phyloP scores from a whole-genome alignment of 2,113 vertebrate genomes.

The Cyanoliseus patagonus region DNA sequence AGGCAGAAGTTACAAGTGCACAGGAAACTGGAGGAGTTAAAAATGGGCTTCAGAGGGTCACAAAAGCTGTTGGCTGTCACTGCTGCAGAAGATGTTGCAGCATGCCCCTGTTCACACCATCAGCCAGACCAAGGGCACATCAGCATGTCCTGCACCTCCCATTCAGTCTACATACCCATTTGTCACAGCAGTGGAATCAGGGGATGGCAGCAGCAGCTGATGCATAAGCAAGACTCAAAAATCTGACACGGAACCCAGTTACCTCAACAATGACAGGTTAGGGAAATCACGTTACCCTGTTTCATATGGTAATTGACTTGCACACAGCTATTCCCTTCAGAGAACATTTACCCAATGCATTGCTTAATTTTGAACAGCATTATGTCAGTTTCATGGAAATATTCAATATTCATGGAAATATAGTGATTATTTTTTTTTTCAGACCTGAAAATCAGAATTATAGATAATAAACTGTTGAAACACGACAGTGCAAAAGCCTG shows the following conservation, averaged over 20 bases:
- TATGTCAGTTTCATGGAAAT: background rate
- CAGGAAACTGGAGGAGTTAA: background rate
- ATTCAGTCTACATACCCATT: background rate
- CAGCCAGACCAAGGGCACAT: background rate
- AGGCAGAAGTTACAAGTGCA: background rate
- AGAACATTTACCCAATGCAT: background rate
- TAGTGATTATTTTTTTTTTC: background rate
- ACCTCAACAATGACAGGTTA: rapidly evolving
- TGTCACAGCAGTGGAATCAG: rapidly evolving
- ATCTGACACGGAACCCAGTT: background rate
- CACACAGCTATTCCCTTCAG: background rate
- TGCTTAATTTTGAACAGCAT: background rate
- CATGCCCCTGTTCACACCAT: background rate
- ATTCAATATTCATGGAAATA: background rate
- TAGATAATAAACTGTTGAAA: background rate
- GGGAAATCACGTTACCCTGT: rapidly evolving
- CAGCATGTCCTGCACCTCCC: background rate
- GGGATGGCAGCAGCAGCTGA: background rate
- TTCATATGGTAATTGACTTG: background rate
- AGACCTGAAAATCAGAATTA: background rate
- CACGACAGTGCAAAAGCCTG: background rate
- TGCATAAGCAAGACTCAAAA: background rate
- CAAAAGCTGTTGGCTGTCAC: background rate
- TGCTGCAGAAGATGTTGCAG: background rate
- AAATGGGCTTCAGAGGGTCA: background rate